Conservation (phyloP, 2,888 invertebrate genomes). For the Oscheius sp. region DNA sequence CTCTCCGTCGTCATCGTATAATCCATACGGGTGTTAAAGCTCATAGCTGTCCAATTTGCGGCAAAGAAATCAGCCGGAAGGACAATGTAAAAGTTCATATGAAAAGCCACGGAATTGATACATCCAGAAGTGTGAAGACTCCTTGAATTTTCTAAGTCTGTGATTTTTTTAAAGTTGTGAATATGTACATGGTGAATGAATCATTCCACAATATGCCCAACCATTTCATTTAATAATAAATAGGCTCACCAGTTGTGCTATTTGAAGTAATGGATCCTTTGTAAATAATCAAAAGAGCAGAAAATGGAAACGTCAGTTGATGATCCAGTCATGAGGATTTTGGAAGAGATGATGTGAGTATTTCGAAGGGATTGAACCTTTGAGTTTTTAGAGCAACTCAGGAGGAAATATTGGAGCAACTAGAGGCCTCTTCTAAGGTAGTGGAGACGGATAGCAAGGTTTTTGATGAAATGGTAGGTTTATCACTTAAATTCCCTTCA, state of each 20-base stretch:
- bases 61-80: constrained; percentile 57
- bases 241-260: no score
- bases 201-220: no score
- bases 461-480: constrained; percentile 17
- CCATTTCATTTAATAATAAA: no score
- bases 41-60: constrained; percentile 62
- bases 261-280: background rate
- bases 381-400: constrained; percentile 3
- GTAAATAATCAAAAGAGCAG: constrained; percentile 1
- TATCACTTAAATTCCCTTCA: no score
- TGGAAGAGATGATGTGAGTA: constrained; percentile 7
- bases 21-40: constrained; percentile 61
- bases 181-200: no score
- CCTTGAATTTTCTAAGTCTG: no score
- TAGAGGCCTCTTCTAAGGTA: background rate
- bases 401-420: constrained; percentile 5
- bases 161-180: no score
- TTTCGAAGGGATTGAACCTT: background rate
- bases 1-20: constrained; percentile 59
- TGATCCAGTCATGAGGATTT: background rate
- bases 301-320: constrained; percentile 11
- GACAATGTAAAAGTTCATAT: constrained; percentile 64
- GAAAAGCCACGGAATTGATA: constrained; percentile 26
- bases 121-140: no score
- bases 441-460: background rate